Evolutionary conservation across 2,888 invertebrate genomes (phyloP).

Genomic region (Hartigia nigra): DNA sequence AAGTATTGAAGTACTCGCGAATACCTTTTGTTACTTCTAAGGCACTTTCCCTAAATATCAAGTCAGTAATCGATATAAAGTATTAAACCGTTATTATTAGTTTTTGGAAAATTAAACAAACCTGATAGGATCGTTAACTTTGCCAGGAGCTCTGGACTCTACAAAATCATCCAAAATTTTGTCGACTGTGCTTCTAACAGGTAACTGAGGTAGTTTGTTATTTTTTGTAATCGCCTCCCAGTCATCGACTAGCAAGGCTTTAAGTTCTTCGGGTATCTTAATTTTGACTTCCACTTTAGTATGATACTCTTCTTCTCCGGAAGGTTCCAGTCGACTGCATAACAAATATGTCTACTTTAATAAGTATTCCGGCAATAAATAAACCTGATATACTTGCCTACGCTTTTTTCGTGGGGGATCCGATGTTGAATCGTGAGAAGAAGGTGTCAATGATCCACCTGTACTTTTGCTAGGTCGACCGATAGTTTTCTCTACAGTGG

Average conservation of each 20-base stretch:
- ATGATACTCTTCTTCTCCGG: constrained; percentile 56
- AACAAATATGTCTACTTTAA: not conserved
- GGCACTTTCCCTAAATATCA: constrained; percentile 50
- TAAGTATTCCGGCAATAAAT: not conserved
- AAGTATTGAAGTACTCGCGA: constrained; percentile 93
- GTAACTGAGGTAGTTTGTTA: constrained; percentile 84
- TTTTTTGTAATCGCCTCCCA: constrained; percentile 92
- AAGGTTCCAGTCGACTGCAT: constrained; percentile 52
- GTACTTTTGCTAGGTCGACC: constrained; percentile 46
- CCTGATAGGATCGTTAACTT: constrained; percentile 79
- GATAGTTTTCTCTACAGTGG: constrained; percentile 48
- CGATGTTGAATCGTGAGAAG: constrained; percentile 48
- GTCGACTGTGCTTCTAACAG: constrained; percentile 86
- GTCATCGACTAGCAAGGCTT: constrained; percentile 93
- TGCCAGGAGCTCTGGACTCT: constrained; percentile 81
- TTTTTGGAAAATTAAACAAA: constrained; percentile 20
- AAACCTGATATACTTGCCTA: constrained; percentile 64
- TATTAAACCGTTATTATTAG: not conserved
- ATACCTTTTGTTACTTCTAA: constrained; percentile 73
- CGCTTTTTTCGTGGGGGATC: constrained; percentile 58
- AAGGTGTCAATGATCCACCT: constrained; percentile 40
- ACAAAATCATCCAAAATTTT: constrained; percentile 90
- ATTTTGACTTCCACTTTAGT: constrained; percentile 80
- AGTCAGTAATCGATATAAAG: not conserved
- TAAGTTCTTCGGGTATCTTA: constrained; percentile 92